phyloP scores from a whole-genome alignment of 2,888 invertebrate genomes.

The Andrena marginata region DNA sequence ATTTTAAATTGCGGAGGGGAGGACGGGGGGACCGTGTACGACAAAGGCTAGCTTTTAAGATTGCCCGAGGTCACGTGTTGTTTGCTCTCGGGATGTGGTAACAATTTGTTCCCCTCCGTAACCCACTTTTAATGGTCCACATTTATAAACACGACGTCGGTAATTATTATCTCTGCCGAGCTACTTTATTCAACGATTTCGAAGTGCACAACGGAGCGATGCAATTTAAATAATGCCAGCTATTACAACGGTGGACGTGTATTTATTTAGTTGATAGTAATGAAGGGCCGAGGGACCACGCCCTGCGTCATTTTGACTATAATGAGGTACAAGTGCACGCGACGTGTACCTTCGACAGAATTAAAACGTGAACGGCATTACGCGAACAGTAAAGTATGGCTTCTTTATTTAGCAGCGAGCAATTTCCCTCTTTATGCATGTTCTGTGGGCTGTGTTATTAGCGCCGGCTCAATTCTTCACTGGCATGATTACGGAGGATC shows the following conservation, averaged over 20 bases:
- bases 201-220: neutral
- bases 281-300: neutral
- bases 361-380: neutral
- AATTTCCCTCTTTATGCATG: too few species aligned
- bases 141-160: constrained; percentile 20
- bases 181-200: constrained; percentile 35
- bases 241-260: constrained; percentile 19
- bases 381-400: neutral
- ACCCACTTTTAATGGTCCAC: constrained; percentile 29
- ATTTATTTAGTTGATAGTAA: constrained; percentile 45
- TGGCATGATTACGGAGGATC: too few species aligned
- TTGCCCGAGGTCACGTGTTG: constrained; percentile 8
- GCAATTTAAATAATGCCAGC: constrained; percentile 48
- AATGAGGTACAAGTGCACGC: neutral
- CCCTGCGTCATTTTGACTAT: neutral
- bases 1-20: constrained; percentile 27
- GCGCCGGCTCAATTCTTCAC: too few species aligned
- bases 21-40: neutral
- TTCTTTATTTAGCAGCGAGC: neutral
- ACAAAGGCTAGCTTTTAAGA: neutral
- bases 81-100: neutral
- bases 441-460: too few species aligned
- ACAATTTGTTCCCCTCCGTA: constrained; percentile 29
- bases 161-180: constrained; percentile 19
- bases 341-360: neutral